Evolutionary conservation across 2,113 vertebrate species (phyloP).

Genomic region (Egretta garzetta): DNA sequence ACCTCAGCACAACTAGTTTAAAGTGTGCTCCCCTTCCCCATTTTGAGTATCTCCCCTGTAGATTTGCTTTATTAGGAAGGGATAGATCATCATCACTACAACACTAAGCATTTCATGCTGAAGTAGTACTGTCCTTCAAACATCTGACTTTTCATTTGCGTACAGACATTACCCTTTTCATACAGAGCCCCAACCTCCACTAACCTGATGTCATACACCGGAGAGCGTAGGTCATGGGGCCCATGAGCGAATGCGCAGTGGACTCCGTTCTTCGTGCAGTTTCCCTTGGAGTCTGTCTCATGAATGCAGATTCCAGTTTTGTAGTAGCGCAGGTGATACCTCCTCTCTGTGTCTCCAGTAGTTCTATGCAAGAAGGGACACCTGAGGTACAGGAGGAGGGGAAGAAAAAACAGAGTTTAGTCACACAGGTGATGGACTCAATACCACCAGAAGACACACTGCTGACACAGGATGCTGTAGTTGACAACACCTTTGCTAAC

Average conservation of each 20-base stretch:
- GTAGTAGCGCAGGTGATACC: constrained; percentile 96
- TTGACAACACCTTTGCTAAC: not conserved
- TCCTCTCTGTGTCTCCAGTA: constrained; percentile 94
- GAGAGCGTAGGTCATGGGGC: constrained; percentile 95
- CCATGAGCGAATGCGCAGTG: constrained; percentile 97
- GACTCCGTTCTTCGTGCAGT: constrained; percentile 96
- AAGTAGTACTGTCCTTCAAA: not conserved
- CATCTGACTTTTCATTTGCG: not conserved
- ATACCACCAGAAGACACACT: not conserved
- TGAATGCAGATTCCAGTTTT: constrained; percentile 98
- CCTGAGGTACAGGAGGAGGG: constrained; percentile 63
- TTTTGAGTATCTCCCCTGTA: not conserved
- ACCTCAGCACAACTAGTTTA: not conserved
- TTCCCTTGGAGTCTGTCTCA: constrained; percentile 95
- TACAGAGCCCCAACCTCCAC: not conserved
- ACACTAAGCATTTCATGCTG: not conserved
- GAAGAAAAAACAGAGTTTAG: not conserved
- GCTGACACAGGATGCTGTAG: not conserved
- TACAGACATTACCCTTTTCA: not conserved
- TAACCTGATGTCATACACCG: constrained; percentile 95
- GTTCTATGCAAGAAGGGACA: constrained; percentile 95
- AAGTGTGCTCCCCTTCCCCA: not conserved
- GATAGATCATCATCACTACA: not conserved
- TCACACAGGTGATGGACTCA: not conserved
- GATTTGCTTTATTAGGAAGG: not conserved